Evolutionary conservation across 1,140 invertebrate genomes (phyloP).

Genomic region (Papilio helenus): DNA sequence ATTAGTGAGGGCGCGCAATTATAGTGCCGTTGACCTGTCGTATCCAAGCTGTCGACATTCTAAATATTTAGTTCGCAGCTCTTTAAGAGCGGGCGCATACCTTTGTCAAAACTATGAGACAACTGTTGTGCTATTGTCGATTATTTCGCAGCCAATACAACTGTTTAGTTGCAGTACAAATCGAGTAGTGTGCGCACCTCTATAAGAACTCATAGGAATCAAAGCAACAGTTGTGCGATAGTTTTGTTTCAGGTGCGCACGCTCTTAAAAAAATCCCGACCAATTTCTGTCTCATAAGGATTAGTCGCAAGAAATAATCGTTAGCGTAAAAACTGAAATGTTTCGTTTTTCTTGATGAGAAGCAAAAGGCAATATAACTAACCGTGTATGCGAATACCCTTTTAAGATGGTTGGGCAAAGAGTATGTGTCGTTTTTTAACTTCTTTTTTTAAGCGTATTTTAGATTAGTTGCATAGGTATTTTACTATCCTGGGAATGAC

Average conservation of each 20-base stretch:
- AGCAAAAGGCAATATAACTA: neutral
- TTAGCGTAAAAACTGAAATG: neutral
- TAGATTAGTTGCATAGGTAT: neutral
- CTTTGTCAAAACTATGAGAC: no score
- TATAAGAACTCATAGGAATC: no score
- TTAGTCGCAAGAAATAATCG: neutral
- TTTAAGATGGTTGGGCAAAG: no score
- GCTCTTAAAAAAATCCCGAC: neutral
- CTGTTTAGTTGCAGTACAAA: no score
- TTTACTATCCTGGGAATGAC: no score
- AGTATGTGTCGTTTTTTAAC: no score
- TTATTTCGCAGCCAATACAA: no score
- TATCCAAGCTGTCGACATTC: constrained; percentile 27
- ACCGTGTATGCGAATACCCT: neutral
- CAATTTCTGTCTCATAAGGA: constrained; percentile 2
- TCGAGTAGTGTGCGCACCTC: no score
- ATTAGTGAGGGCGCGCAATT: constrained; percentile 40
- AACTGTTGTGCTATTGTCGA: no score
- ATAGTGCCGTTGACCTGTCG: constrained; percentile 42
- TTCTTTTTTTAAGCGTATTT: neutral
- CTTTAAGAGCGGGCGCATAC: neutral
- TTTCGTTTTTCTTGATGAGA: neutral
- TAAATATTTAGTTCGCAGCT: constrained; percentile 19
- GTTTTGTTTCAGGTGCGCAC: no score
- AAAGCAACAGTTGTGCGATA: no score